Percentiles rank a stretch among this genome's conserved stretches.
Evolutionary conservation across 2,888 invertebrate genomes (phyloP).

Genomic region (Onchidella celtica): DNA sequence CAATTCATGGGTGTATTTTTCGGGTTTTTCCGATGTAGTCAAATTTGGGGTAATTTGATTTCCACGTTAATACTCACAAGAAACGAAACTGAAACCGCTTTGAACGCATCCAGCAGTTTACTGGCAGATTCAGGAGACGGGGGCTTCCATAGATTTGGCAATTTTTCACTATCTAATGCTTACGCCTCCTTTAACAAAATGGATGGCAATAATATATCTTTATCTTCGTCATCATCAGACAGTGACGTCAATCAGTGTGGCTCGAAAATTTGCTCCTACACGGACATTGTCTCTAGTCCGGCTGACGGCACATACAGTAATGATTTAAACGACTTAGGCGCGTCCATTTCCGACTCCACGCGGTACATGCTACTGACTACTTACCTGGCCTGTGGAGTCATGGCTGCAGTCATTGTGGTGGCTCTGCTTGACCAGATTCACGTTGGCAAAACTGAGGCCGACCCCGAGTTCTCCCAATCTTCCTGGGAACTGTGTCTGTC

Average conservation of each 20-base stretch:
- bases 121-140: background rate
- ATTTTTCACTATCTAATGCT: background rate
- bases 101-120: background rate
- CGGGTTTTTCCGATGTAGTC: constrained; percentile 74
- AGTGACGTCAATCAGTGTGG: constrained; percentile 37
- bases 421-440: constrained; percentile 70
- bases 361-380: constrained; percentile 72
- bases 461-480: constrained; percentile 61
- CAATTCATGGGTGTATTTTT: constrained; percentile 77
- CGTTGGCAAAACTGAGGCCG: constrained; percentile 57
- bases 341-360: constrained; percentile 63
- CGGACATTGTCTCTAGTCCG: constrained; percentile 14
- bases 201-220: background rate
- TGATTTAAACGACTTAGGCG: constrained; percentile 30
- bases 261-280: constrained; percentile 39
- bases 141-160: background rate
- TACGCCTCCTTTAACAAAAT: constrained; percentile 1
- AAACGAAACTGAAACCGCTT: constrained; percentile 48
- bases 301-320: constrained; percentile 56
- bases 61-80: constrained; percentile 70
- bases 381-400: constrained; percentile 72
- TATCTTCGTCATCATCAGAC: background rate
- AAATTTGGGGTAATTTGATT: constrained; percentile 77
- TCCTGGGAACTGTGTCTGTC: constrained; percentile 70
- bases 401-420: constrained; percentile 71